Conservation (phyloP, 2,797 vertebrate genomes). For the Yasuhikotakia modesta region DNA sequence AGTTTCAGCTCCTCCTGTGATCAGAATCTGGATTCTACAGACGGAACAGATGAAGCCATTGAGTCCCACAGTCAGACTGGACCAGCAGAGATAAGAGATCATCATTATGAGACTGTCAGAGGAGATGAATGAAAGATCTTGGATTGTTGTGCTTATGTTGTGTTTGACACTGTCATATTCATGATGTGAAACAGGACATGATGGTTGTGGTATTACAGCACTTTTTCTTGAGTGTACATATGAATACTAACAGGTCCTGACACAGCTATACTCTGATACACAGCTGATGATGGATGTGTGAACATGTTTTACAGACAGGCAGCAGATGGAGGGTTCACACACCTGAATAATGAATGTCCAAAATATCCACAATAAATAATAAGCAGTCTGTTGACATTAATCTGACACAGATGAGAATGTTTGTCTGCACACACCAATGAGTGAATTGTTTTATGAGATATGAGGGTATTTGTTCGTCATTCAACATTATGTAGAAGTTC, state of each 20-base stretch:
- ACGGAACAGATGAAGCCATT: background rate
- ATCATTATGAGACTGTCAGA: background rate
- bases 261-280: background rate
- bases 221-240: background rate
- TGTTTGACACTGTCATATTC: background rate
- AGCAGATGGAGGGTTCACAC: constrained; percentile 56
- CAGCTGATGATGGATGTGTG: constrained; percentile 35
- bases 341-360: constrained; percentile 58
- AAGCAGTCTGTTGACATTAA: constrained; percentile 17
- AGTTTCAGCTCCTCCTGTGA: constrained; percentile 11
- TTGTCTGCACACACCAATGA: too few relatives aligned
- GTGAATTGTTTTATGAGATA: too few relatives aligned
- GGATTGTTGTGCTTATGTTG: background rate
- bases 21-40: background rate
- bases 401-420: background rate
- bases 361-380: constrained; percentile 33
- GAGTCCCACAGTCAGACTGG: constrained; percentile 25
- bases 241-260: background rate
- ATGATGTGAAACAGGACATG: background rate
- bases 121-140: too few relatives aligned
- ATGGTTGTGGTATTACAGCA: too few relatives aligned
- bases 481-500: too few relatives aligned
- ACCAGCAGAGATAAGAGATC: too few relatives aligned
- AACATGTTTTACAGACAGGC: constrained; percentile 23
- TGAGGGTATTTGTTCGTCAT: too few relatives aligned